These are phyloP conservation scores for Phodopus roborovskii DNA, from an alignment of 2,113 vertebrate genomes.

Conservation along the genomic window DNA sequence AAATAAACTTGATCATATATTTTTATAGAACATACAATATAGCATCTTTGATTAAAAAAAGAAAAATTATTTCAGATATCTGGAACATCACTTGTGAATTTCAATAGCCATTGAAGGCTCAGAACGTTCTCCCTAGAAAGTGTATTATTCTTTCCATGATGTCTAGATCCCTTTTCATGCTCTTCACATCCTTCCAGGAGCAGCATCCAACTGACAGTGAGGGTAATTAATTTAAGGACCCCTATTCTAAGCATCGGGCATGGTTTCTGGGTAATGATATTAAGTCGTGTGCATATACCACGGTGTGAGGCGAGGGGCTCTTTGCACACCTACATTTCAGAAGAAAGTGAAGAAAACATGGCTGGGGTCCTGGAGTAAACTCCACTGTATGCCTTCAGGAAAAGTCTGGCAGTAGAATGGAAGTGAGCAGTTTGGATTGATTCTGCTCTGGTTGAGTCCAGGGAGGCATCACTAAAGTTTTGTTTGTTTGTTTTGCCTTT, in stretches of 20 bases:
- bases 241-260: neutral
- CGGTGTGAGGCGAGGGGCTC: neutral
- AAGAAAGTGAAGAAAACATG: neutral
- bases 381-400: neutral
- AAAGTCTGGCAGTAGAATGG: neutral
- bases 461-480: neutral
- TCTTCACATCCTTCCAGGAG: neutral
- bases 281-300: too few species aligned
- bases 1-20: constrained; percentile 9
- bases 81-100: neutral
- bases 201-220: neutral
- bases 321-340: neutral
- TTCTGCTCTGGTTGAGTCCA: neutral
- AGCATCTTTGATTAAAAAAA: neutral
- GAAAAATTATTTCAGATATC: neutral
- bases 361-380: neutral
- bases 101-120: neutral
- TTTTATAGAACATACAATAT: neutral
- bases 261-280: neutral
- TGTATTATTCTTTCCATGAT: neutral
- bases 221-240: neutral
- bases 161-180: neutral
- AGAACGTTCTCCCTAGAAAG: neutral
- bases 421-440: neutral
- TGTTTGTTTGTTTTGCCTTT: neutral